Evolutionary conservation across 2,888 invertebrate species (phyloP).

Genomic region (Uropetala carovei): DNA sequence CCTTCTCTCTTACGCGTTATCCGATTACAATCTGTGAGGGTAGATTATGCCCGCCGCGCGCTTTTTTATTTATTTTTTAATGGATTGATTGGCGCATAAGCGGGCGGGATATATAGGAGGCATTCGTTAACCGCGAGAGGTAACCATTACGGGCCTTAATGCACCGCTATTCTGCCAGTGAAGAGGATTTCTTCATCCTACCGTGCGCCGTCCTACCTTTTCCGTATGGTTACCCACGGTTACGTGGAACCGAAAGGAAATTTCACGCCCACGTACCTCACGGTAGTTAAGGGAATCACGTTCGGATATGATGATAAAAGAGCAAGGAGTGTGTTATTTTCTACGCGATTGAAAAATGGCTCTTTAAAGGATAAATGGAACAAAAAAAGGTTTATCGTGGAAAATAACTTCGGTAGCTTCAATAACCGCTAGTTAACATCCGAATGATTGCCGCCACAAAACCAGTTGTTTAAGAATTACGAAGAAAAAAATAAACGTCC

Average conservation of each 20-base stretch:
- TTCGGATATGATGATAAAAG: background rate
- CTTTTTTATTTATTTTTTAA: too few species aligned
- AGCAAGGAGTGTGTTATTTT: background rate
- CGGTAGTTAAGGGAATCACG: background rate
- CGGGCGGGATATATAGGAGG: background rate
- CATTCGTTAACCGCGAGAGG: background rate
- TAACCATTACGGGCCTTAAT: background rate
- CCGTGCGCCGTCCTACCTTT: background rate
- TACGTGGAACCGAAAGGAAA: background rate
- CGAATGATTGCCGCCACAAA: too few species aligned
- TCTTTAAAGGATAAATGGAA: too few species aligned
- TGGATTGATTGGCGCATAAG: conserved; percentile 1
- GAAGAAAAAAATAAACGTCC: too few species aligned
- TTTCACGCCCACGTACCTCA: background rate
- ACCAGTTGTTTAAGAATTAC: too few species aligned
- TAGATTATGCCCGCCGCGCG: background rate
- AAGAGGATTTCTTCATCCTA: background rate
- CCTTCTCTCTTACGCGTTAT: conserved; percentile 13
- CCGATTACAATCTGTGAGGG: background rate
- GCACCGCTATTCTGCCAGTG: background rate
- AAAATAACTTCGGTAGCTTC: too few species aligned
- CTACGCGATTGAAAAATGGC: too few species aligned
- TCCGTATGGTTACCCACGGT: background rate
- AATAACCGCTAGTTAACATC: too few species aligned
- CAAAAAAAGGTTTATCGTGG: too few species aligned